Evolutionary conservation across 92 coral and sea anemone species (phyloP).

Genomic region (Epizoanthus fatuus): DNA sequence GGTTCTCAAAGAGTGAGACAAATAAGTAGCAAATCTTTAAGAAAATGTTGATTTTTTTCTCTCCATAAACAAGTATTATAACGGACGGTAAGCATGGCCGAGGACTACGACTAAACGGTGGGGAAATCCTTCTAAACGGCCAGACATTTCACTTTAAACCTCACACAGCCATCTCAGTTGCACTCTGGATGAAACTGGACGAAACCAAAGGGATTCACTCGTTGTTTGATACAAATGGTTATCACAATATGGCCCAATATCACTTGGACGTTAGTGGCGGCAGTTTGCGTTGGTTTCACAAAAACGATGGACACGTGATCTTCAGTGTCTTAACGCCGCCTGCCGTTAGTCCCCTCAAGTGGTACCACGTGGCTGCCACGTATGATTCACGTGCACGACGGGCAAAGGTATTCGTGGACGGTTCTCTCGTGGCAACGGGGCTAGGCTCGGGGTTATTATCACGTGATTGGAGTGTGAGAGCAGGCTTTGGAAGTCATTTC

Average conservation of each 20-base stretch:
- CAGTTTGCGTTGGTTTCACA: slow-evolving; percentile 89
- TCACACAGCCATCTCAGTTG: slow-evolving; percentile 85
- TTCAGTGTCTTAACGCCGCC: slow-evolving; percentile 80
- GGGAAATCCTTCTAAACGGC: slow-evolving; percentile 77
- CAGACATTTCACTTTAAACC: slow-evolving; percentile 89
- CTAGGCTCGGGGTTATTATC: slow-evolving; percentile 90
- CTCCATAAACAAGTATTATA: slow-evolving; percentile 73
- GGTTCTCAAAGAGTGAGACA: too few relatives aligned
- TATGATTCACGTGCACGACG: slow-evolving; percentile 85
- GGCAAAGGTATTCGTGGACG: slow-evolving; percentile 87
- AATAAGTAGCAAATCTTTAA: not conserved
- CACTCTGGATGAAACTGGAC: slow-evolving; percentile 91
- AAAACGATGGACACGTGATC: slow-evolving; percentile 75
- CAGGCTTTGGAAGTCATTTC: slow-evolving; percentile 87
- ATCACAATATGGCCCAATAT: slow-evolving; percentile 63
- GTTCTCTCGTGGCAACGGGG: slow-evolving; percentile 76
- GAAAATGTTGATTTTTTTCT: not conserved
- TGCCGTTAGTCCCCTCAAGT: slow-evolving; percentile 71
- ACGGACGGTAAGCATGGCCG: slow-evolving; percentile 81
- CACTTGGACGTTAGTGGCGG: slow-evolving; percentile 83
- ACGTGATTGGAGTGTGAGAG: slow-evolving; percentile 82
- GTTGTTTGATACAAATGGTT: slow-evolving; percentile 81
- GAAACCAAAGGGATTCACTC: slow-evolving; percentile 79
- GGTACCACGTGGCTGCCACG: slow-evolving; percentile 97
- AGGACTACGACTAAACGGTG: slow-evolving; percentile 83